Base-by-base conservation (phyloP, 2,113 vertebrate genomes). In the Notothenia coriiceps region DNA sequence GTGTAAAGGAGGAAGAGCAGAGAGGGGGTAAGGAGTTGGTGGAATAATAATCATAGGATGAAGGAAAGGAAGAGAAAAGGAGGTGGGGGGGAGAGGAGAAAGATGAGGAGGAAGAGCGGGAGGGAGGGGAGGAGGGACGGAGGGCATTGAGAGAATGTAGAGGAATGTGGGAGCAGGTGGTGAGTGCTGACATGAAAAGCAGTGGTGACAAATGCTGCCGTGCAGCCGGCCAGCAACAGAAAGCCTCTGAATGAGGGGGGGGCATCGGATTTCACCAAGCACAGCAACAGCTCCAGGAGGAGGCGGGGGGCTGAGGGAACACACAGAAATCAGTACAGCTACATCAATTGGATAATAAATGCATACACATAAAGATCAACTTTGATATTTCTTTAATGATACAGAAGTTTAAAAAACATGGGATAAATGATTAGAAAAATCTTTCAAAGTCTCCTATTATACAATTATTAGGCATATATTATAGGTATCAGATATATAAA, bases 81-180 rank as follows among this genome's bases (percentile, higher is more conserved):
- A 66, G 62, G 22, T 29, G 62, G 55, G 75, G 66, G 35, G 70
- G 35, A 67, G 52, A 14, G 46, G 49, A 84, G 72, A 80, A 25
- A 47, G 71, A 79, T 15, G 71, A 73, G 50, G 70, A 83, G 33
- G 56, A 71, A 50, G 78, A 79, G 51, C 20, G 56, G 49, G 61
- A 78, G 79, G 35, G 8, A 52, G 76, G 69, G 54, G 68, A 85
- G 77, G 75, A 73, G 83, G 83, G 78, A 74, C 63, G 14, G 83
- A 78, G 84, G 81, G 77, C 90, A 90, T 89, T 88, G 88, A 92
- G 88, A 94, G 93, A 94, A 94, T 94, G 93, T 94, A 79, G 86
- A 91, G 93, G 94, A 95, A 95, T 95, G 93, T 92, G 79, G 79
- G 93, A 95, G 94, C 94, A 95, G 94, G 94, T 95, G 94, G 93